Conservation (phyloP, 1,140 invertebrate species). For the Penaeus japonicus region DNA sequence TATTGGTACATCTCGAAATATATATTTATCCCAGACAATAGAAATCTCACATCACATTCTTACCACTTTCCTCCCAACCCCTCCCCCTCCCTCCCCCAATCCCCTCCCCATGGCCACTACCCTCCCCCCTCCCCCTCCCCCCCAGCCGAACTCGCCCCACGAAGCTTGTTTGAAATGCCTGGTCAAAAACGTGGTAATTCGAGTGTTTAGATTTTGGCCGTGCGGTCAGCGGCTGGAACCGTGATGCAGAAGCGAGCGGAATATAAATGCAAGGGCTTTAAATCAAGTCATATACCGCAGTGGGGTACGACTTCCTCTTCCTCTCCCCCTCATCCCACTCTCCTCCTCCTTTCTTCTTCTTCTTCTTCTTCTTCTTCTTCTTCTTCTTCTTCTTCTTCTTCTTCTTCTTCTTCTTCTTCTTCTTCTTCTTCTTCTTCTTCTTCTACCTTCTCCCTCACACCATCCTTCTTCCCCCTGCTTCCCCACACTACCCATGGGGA, state of each 20-base stretch:
- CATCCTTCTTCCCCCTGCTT: not conserved
- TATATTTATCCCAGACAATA: too few relatives aligned
- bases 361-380: not conserved
- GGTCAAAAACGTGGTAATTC: conserved; percentile 1
- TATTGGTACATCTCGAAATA: too few relatives aligned
- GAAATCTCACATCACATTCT: not conserved
- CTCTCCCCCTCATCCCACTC: not conserved
- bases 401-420: not conserved
- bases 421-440: not conserved
- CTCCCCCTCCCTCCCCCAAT: not conserved
- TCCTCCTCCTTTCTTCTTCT: not conserved
- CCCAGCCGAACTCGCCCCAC: too few relatives aligned
- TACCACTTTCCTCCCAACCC: not conserved
- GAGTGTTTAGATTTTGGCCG: conserved; percentile 15
- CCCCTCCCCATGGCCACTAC: too few relatives aligned
- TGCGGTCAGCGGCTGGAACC: not conserved
- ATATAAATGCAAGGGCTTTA: too few relatives aligned
- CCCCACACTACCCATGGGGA: not conserved
- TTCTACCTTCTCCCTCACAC: not conserved
- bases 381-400: too few relatives aligned
- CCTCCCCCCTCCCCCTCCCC: not conserved
- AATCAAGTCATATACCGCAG: too few relatives aligned
- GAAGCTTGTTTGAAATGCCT: conserved; percentile 1
- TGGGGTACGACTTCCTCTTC: not conserved
- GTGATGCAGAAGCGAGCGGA: not conserved